Evolutionary conservation across 2,113 vertebrate species (phyloP).

Genomic region (Rhadina sibilatrix): DNA sequence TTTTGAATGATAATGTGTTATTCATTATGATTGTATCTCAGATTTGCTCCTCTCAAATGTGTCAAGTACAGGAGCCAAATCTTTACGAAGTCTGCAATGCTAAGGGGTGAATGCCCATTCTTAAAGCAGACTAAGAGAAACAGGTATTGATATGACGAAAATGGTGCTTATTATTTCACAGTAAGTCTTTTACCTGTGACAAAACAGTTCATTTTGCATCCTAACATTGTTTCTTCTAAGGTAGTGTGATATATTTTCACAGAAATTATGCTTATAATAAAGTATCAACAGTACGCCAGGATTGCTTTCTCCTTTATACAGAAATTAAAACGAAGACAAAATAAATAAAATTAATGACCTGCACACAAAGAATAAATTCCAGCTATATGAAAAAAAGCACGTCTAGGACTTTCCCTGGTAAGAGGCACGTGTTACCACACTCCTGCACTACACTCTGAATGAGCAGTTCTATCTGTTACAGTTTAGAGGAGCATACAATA

Average conservation of each 20-base stretch:
- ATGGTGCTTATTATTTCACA: neutral
- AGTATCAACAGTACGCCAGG: neutral
- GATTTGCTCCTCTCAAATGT: neutral
- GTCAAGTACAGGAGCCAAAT: neutral
- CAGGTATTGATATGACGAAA: neutral
- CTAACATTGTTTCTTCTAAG: neutral
- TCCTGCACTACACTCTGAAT: neutral
- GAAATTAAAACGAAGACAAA: neutral
- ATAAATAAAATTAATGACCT: neutral
- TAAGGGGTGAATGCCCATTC: neutral
- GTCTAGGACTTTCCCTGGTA: neutral
- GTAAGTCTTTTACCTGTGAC: neutral
- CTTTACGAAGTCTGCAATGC: neutral
- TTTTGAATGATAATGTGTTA: neutral
- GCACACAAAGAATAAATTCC: neutral
- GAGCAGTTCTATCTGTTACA: slow-evolving; percentile 26
- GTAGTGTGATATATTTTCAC: neutral
- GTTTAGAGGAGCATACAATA: slow-evolving; percentile 24
- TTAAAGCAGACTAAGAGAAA: neutral
- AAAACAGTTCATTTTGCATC: neutral
- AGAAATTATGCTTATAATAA: neutral
- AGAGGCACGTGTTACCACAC: neutral
- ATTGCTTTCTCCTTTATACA: neutral
- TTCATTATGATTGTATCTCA: neutral
- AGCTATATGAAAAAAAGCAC: neutral